These are phyloP conservation scores for Cheilosia impressa DNA, from an alignment of 2,888 invertebrate species.

Conservation along the genomic window DNA sequence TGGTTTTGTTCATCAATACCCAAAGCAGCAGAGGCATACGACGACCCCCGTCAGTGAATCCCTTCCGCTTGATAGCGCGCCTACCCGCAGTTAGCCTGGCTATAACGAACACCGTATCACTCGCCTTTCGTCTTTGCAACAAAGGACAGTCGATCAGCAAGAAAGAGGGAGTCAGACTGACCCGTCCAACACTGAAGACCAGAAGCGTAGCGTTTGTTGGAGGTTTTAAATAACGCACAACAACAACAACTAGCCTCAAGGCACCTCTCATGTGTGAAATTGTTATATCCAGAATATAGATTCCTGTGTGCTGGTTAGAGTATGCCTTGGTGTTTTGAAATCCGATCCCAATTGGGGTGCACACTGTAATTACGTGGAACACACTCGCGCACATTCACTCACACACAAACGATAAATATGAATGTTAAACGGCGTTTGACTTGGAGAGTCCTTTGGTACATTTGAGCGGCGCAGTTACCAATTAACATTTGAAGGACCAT, in stretches of 20 bases:
- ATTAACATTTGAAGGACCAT: constrained; percentile 73
- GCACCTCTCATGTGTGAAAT: constrained; percentile 71
- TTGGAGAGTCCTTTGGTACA: constrained; percentile 71
- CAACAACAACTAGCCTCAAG: constrained; percentile 7
- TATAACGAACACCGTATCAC: constrained; percentile 32
- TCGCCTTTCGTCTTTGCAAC: constrained; percentile 32
- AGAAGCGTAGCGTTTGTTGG: constrained; percentile 62
- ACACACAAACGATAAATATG: constrained; percentile 1
- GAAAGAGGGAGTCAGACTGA: constrained; percentile 21
- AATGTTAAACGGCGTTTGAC: constrained; percentile 63
- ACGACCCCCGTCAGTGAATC: constrained; percentile 37
- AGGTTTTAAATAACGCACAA: constrained; percentile 69
- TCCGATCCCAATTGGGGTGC: constrained; percentile 63
- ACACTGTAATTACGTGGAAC: constrained; percentile 7
- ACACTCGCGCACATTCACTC: background rate
- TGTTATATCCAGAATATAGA: constrained; percentile 56
- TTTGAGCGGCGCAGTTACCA: constrained; percentile 74
- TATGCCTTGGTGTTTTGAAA: constrained; percentile 64
- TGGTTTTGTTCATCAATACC: constrained; percentile 47
- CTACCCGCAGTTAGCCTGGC: constrained; percentile 43
- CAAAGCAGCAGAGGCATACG: background rate
- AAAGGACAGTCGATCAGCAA: constrained; percentile 22
- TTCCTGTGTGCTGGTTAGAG: constrained; percentile 28
- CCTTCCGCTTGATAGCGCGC: constrained; percentile 54
- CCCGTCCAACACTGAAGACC: constrained; percentile 61